Base-by-base conservation (phyloP, 2,113 vertebrate genomes). In the Oophaga pumilio region DNA sequence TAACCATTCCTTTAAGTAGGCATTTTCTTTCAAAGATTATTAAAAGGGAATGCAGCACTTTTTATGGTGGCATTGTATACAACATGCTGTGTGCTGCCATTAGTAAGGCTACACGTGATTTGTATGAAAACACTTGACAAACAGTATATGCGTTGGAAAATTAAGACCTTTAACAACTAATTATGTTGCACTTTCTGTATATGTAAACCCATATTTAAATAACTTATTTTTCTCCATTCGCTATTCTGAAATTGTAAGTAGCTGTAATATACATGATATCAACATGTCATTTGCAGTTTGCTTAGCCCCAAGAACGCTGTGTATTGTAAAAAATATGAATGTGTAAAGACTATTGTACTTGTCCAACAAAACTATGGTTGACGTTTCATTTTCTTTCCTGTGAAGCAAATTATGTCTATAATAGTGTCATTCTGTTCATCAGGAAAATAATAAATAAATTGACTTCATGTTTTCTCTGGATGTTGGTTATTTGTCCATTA, bases 191-290 rank as follows among this genome's bases (percentile, higher is more conserved):
- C 97, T 97, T 98, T 99, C 96, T 98, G 95, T 98, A 97, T 97
- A 97, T 98, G 97, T 97, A 73, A 97, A 98, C 97, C 97, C 93
- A 97, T 99, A 98, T 99, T 99, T 99, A 98, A 99, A 97, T 99
- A 99, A 99, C 96, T 99, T 99, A 98, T 99, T 98, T 97, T 97
- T 96, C 92, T 94, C 94, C 94, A 94, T 96, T 95, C 94, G 92
- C 94, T 96, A 95, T 96, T 95, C 95, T 95, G 95, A 96, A 97
- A 93, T 95, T 98, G 97, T 98, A 98, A 99, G 97, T 97, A 98
- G 95, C 95, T 99, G 97, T 98, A 98, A 95, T 95, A 98, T 99
- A 98, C 95, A 71, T 94, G 96, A 95, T 96, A 97, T 95, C 96
- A 93, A 94, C 96, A 96, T 93, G 94, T 96, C 95, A 93, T 95